phyloP scores from a whole-genome alignment of 2,888 invertebrate species.

The Drosophila demipolita region DNA sequence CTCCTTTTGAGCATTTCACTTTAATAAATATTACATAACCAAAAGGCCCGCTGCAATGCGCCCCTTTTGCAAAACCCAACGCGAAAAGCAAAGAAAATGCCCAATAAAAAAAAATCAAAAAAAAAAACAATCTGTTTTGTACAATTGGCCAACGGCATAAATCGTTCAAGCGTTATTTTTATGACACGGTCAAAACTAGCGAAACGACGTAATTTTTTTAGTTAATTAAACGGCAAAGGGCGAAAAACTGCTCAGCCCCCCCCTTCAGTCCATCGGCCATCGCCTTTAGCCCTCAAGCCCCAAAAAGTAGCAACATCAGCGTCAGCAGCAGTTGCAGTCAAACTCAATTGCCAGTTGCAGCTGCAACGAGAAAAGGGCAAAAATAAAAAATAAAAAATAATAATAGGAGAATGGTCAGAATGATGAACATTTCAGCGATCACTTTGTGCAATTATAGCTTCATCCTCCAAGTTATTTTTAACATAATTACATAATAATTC shows the following conservation, averaged over 20 bases:
- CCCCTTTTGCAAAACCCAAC: conserved; percentile 41
- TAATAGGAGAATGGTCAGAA: neutral
- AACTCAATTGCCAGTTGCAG: conserved; percentile 51
- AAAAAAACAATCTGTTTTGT: conserved; percentile 49
- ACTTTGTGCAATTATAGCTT: conserved; percentile 2
- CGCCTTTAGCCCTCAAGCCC: conserved; percentile 29
- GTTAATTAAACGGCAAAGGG: conserved; percentile 80
- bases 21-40: conserved; percentile 72
- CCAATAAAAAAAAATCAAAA: neutral
- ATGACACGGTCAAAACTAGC: conserved; percentile 34
- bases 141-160: conserved; percentile 66
- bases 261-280: conserved; percentile 16
- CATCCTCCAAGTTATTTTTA: neutral
- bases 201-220: conserved; percentile 56
- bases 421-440: conserved; percentile 8
- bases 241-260: conserved; percentile 44
- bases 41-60: conserved; percentile 30
- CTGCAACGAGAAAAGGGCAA: neutral
- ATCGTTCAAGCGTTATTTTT: conserved; percentile 65
- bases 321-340: conserved; percentile 3
- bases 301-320: conserved; percentile 5
- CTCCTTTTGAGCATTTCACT: conserved; percentile 51
- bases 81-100: conserved; percentile 36
- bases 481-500: neutral
- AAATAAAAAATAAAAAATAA: neutral